A percentile compares a stretch with the other conserved stretches of the same genome.
phyloP scores from a whole-genome alignment of 2,797 vertebrate species.

The Hyperoplus immaculatus region DNA sequence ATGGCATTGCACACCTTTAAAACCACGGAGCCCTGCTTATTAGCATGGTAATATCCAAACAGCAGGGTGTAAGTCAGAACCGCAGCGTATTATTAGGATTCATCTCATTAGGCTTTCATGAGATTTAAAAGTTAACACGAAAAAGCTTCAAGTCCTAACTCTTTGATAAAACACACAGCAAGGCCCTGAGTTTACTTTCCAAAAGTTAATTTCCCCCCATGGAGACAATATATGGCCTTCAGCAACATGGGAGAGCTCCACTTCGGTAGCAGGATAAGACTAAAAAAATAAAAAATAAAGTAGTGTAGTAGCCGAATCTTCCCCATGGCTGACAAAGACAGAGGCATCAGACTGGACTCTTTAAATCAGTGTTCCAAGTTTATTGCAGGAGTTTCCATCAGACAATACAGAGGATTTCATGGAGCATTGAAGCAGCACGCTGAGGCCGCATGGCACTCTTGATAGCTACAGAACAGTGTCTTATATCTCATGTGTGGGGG shows the following conservation, averaged over 20 bases:
- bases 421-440: too few species aligned
- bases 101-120: constrained; percentile 89
- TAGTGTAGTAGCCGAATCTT: too few species aligned
- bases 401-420: too few species aligned
- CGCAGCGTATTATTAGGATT: constrained; percentile 82
- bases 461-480: too few species aligned
- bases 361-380: too few species aligned
- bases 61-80: constrained; percentile 82
- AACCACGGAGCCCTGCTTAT: constrained; percentile 81
- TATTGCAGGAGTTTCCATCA: too few species aligned
- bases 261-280: constrained; percentile 59
- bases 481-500: too few species aligned
- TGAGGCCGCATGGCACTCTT: too few species aligned
- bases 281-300: neutral
- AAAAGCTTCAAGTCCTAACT: constrained; percentile 75
- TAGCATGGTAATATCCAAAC: constrained; percentile 88
- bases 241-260: constrained; percentile 29
- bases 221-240: constrained; percentile 42
- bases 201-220: constrained; percentile 60
- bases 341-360: too few species aligned
- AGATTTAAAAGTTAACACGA: constrained; percentile 86
- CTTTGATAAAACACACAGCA: constrained; percentile 66
- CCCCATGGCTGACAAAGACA: too few species aligned
- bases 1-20: constrained; percentile 76
- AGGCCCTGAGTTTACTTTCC: constrained; percentile 53